A percentile compares a stretch with the other conserved stretches of the same genome.
These are phyloP conservation scores for Tenthredo scrophulariae DNA, from an alignment of 2,888 invertebrate species.

Conservation along the genomic window DNA sequence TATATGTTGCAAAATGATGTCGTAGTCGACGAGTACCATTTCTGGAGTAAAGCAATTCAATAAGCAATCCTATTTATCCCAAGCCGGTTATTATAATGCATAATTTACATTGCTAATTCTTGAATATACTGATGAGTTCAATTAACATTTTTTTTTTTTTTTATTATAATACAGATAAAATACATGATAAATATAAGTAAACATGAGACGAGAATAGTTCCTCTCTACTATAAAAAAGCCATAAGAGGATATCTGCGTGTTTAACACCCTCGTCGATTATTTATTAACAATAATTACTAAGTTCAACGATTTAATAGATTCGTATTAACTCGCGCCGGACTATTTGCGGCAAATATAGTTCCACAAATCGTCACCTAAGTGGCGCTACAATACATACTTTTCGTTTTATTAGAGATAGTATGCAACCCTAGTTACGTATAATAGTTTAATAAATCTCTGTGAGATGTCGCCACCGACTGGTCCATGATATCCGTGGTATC, in stretches of 20 bases:
- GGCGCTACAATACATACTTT: no score
- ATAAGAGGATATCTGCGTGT: not conserved
- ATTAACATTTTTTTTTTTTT: no score
- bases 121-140: no score
- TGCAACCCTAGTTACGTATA: not conserved
- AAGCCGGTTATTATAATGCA: not conserved
- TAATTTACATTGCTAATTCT: not conserved
- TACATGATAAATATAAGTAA: not conserved
- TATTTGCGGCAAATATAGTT: slow-evolving; percentile 1
- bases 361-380: not conserved
- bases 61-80: not conserved
- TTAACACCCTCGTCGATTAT: not conserved
- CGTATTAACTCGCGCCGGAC: not conserved
- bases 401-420: no score
- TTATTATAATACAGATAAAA: no score
- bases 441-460: not conserved
- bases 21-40: not conserved
- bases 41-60: not conserved
- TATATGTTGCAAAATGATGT: not conserved
- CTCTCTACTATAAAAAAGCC: not conserved
- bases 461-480: not conserved
- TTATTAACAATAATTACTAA: not conserved
- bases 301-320: not conserved
- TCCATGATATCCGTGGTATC: not conserved
- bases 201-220: not conserved